A percentile compares a stretch with the other conserved stretches of the same genome.
Conservation (phyloP, 2,113 vertebrate species). For the Tricholaema leucomelas region DNA sequence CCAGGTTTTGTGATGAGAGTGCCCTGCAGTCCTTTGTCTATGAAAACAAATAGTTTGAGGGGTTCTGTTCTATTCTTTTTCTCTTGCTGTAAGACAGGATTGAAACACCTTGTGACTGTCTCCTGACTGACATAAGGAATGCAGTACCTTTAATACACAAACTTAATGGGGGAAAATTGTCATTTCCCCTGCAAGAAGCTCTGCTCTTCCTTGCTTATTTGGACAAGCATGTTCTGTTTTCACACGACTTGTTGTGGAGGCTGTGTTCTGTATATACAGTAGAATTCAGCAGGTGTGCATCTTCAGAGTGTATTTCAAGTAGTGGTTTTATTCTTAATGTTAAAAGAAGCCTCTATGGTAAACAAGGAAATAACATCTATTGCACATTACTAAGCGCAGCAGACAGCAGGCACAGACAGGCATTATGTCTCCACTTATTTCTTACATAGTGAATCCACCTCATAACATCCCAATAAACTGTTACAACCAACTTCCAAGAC, state of each 20-base stretch:
- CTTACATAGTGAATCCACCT: neutral
- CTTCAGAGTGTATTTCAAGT: neutral
- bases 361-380: neutral
- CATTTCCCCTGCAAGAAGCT: neutral
- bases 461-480: neutral
- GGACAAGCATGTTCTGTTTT: neutral
- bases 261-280: neutral
- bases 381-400: neutral
- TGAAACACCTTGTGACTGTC: neutral
- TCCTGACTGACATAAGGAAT: neutral
- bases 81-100: neutral
- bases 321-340: conserved; percentile 1
- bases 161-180: neutral
- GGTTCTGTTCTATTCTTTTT: conserved; percentile 1
- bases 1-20: neutral
- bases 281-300: neutral
- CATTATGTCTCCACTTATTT: neutral
- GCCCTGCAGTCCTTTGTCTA: neutral
- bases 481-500: neutral
- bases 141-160: neutral
- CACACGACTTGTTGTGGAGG: neutral
- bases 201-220: neutral
- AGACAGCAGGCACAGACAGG: neutral
- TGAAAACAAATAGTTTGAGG: neutral
- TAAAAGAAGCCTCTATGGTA: neutral